These are phyloP conservation scores for Xestoiulus laeticollis DNA, from an alignment of 2,888 invertebrate species.

Conservation along the genomic window DNA sequence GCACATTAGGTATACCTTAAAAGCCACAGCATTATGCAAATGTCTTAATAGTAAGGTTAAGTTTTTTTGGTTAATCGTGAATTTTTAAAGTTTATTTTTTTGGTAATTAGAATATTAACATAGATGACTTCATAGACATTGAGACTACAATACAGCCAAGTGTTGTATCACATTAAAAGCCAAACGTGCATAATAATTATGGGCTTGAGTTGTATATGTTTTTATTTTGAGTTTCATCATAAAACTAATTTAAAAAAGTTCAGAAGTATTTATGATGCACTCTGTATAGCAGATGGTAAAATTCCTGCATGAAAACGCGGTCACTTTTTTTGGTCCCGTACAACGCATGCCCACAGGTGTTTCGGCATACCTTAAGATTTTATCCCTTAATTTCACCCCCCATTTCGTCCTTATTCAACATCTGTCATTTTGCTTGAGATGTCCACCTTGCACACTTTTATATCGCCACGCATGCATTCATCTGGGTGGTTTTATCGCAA, in stretches of 20 bases:
- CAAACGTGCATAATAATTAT: too few relatives aligned
- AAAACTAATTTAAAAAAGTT: too few relatives aligned
- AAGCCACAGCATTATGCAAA: neutral
- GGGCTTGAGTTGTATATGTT: too few relatives aligned
- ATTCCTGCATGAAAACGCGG: neutral
- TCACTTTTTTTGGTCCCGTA: neutral
- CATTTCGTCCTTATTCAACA: conserved; percentile 15
- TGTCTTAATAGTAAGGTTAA: too few relatives aligned
- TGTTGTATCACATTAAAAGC: too few relatives aligned
- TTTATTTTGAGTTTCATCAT: too few relatives aligned
- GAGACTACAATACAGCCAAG: too few relatives aligned
- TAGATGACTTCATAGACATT: too few relatives aligned
- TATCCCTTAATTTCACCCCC: conserved; percentile 18
- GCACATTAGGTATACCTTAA: neutral
- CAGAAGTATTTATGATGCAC: neutral
- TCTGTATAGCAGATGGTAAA: neutral
- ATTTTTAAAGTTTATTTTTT: too few relatives aligned
- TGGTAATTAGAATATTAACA: too few relatives aligned
- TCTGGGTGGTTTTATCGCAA: conserved; percentile 37
- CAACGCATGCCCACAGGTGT: neutral
- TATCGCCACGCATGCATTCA: conserved; percentile 34
- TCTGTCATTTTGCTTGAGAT: conserved; percentile 33
- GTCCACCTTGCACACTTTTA: conserved; percentile 29
- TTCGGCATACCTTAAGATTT: neutral
- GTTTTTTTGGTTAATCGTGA: too few relatives aligned